Conservation (phyloP, 2,797 vertebrate species). For the Chaunax sp. region DNA sequence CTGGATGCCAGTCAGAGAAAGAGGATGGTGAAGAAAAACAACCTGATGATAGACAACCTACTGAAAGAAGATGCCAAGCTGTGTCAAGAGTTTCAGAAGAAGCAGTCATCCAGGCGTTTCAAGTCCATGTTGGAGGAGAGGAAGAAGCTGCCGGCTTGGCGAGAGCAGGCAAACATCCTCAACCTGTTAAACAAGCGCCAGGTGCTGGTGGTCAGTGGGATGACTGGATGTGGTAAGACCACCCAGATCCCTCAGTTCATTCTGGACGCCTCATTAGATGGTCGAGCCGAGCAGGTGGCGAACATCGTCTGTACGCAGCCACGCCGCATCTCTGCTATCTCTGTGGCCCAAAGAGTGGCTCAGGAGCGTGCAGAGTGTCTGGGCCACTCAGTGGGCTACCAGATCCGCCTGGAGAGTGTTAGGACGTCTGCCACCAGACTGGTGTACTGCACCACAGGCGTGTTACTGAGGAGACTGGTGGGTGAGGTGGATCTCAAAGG, state of each 20-base stretch:
- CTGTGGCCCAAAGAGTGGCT: conserved; percentile 94
- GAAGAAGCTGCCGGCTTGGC: conserved; percentile 93
- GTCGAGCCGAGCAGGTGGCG: conserved; percentile 83
- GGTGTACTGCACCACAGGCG: conserved; percentile 96
- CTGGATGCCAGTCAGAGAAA: conserved; percentile 88
- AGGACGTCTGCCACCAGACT: conserved; percentile 93
- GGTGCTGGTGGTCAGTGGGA: conserved; percentile 96
- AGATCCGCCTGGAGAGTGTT: conserved; percentile 97
- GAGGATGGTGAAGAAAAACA: conserved; percentile 86
- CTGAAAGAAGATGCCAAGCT: conserved; percentile 90
- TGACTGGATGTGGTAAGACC: conserved; percentile 99
- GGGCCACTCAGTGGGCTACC: conserved; percentile 94
- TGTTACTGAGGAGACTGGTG: conserved; percentile 92
- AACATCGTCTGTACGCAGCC: conserved; percentile 98
- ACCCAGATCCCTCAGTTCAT: conserved; percentile 99
- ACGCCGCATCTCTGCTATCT: conserved; percentile 95
- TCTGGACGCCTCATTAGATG: conserved; percentile 89
- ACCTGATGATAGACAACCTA: conserved; percentile 80
- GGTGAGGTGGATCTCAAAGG: conserved; percentile 89
- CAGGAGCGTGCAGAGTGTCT: conserved; percentile 92
- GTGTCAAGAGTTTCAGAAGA: conserved; percentile 87
- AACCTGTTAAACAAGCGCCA: conserved; percentile 86
- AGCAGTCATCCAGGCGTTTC: conserved; percentile 89
- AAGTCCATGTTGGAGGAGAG: conserved; percentile 91
- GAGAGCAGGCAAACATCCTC: conserved; percentile 89